Conservation (phyloP, 2,797 vertebrate genomes). For the Mus minutoides region DNA sequence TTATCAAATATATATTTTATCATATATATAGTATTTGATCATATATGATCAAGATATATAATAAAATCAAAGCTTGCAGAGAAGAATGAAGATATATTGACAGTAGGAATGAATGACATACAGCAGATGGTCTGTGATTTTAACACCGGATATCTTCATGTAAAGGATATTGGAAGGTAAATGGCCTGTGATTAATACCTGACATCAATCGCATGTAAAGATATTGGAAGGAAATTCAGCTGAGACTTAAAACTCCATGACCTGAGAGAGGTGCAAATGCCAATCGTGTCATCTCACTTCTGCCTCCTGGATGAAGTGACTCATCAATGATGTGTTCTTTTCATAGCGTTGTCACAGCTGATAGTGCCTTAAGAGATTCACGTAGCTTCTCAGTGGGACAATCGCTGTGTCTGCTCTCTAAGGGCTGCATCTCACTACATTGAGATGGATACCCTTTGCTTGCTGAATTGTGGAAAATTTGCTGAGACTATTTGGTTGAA, state of each 20-base stretch:
- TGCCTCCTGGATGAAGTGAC: not conserved
- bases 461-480: not conserved
- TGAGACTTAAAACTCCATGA: not conserved
- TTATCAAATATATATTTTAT: not conserved
- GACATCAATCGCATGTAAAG: not conserved
- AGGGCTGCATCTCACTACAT: not conserved
- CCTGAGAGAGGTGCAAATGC: not conserved
- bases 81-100: not conserved
- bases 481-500: not conserved
- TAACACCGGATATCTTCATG: not conserved
- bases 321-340: not conserved
- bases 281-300: not conserved
- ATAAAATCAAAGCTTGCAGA: not conserved
- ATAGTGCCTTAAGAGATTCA: not conserved
- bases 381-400: not conserved
- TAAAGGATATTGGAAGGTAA: not conserved
- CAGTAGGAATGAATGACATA: not conserved
- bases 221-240: not conserved
- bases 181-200: not conserved
- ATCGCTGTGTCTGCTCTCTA: not conserved
- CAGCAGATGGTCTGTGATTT: not conserved
- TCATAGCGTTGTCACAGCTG: not conserved
- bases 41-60: not conserved
- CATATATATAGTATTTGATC: not conserved
- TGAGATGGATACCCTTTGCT: not conserved